A percentile compares a stretch with the other conserved stretches of the same genome.
These are phyloP conservation scores for Hipposideros armiger DNA, from an alignment of 2,113 vertebrate genomes.

Conservation along the genomic window DNA sequence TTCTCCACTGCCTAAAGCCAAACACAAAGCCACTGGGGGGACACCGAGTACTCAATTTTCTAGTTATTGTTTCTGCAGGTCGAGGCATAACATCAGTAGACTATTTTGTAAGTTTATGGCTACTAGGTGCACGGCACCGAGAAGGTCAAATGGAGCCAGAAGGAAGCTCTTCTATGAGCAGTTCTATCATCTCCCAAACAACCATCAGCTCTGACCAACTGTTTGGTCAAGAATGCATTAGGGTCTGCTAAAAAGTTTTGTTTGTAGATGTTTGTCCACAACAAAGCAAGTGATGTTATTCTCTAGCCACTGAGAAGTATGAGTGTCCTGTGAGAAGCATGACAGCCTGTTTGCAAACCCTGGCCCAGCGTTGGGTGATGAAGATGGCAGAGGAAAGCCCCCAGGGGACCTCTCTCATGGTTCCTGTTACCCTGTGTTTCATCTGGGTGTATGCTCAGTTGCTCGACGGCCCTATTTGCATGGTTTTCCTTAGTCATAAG, in stretches of 20 bases:
- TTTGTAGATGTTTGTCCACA: background rate
- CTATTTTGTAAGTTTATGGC: background rate
- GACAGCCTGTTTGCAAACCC: background rate
- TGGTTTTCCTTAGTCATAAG: background rate
- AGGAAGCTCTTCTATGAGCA: background rate
- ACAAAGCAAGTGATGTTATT: background rate
- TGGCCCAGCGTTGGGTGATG: rapidly evolving
- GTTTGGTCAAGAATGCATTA: background rate
- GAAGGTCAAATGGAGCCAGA: background rate
- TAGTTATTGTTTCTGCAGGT: background rate
- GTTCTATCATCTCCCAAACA: background rate
- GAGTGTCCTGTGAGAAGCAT: rapidly evolving
- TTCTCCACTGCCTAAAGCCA: background rate
- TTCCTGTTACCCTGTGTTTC: background rate
- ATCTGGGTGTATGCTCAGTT: no score
- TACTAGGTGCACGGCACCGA: background rate
- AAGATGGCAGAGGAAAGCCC: background rate
- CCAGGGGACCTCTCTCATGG: rapidly evolving
- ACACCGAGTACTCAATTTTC: background rate
- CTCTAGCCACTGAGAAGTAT: background rate
- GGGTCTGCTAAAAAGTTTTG: background rate
- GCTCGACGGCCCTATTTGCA: background rate
- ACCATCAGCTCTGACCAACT: background rate
- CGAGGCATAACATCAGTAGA: background rate
- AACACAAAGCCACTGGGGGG: background rate